Evolutionary conservation across 2,797 vertebrate species (phyloP), one percentile per base, ranked within the genome.

Genomic region (Acipenser ruthenus): DNA sequence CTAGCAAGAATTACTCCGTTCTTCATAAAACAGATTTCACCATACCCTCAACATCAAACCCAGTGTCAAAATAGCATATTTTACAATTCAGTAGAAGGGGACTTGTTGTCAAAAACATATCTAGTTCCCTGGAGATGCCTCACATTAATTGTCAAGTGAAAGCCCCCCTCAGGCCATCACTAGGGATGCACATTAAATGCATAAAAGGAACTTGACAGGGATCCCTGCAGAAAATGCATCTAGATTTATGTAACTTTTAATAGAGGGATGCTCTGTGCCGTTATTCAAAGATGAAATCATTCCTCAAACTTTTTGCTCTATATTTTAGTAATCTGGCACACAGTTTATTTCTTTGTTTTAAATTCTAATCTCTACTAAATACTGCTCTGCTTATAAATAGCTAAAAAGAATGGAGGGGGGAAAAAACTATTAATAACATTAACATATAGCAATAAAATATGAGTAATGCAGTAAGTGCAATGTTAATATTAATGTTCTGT

Each of bases 61-160:
- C 48, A 50, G 52, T 71, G 70, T 68, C 70, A 68, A 67, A 71
- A 88, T 87, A 90, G 86, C 88, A 88, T 87, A 89, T 90, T 91
- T 89, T 91, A 84, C 86, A 86, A 84, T 83, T 86, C 82, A 79
- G 82, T 86, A 80, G 89, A 93, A 93, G 88, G 92, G 86, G 87
- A 88, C 84, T 88, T 88, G 86, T 83, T 83, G 86, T 87, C 89
- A 90, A 87, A 88, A 91, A 92, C 89, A 87, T 91, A 91, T 90
- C 89, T 86, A 82, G 86, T 83, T 93, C 95, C 94, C 93, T 77
- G 69, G 95, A 95, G 95, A 94, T 85, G 87, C 91, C 87, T 90
- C 88, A 90, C 93, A 97, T 96, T 97, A 99, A 98, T 97, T 98
- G 96, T 97, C 94, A 95, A 94, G 93, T 92, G 93, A 92, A 95